These are phyloP conservation scores for Pseudococcus viburni DNA, from an alignment of 2,888 invertebrate genomes.

Conservation along the genomic window DNA sequence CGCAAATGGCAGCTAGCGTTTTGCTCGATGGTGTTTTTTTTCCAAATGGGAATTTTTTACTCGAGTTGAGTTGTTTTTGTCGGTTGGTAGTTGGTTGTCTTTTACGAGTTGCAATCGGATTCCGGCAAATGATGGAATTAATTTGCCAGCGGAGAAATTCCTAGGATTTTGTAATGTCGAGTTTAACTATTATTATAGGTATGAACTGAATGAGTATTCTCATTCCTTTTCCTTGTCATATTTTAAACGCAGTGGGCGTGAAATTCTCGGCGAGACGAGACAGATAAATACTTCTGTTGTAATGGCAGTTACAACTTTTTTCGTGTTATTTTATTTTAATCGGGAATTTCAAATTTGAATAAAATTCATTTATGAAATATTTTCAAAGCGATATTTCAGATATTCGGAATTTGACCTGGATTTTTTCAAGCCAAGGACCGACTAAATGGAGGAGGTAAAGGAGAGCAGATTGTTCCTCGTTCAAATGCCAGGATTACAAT, in stretches of 20 bases:
- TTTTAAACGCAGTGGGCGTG: background rate
- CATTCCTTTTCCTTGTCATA: background rate
- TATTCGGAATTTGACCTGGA: too few relatives aligned
- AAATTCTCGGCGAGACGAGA: too few relatives aligned
- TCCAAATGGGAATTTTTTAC: background rate
- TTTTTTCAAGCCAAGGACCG: too few relatives aligned
- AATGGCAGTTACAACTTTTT: too few relatives aligned
- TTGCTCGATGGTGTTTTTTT: background rate
- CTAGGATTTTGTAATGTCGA: background rate
- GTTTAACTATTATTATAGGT: background rate
- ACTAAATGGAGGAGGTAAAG: too few relatives aligned
- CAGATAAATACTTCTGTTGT: too few relatives aligned
- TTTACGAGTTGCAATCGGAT: constrained; percentile 23
- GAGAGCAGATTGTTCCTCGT: too few relatives aligned
- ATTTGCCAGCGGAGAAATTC: background rate
- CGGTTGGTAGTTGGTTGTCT: background rate
- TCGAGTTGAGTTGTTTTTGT: background rate
- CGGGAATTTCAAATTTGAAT: too few relatives aligned
- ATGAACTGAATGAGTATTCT: background rate
- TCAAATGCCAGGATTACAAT: too few relatives aligned
- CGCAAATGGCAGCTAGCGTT: constrained; percentile 10
- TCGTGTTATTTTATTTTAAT: too few relatives aligned
- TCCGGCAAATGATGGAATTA: constrained; percentile 10
- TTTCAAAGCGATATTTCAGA: too few relatives aligned
- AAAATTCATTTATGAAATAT: too few relatives aligned